Evolutionary conservation across 92 coral and sea anemone genomes (phyloP).

Genomic region (Palythoa grandiflora): DNA sequence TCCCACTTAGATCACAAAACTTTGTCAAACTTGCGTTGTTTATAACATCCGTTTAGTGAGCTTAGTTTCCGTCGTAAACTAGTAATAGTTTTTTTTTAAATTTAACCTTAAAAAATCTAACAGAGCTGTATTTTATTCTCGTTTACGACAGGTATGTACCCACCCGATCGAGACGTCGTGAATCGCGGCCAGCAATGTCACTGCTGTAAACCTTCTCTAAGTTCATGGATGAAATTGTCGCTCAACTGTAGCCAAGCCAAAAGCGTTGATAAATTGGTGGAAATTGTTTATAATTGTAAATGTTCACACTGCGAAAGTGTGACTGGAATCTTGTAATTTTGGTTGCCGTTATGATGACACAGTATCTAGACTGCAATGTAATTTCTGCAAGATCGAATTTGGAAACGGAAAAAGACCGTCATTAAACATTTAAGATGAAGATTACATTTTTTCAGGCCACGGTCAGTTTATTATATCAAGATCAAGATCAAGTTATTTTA

Average conservation of each 20-base stretch:
- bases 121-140: neutral
- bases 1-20: too few species aligned
- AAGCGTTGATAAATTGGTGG: conserved; percentile 76
- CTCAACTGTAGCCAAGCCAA: conserved; percentile 54
- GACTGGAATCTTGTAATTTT: neutral
- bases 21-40: neutral
- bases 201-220: conserved; percentile 76
- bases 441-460: too few species aligned
- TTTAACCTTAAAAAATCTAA: neutral
- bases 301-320: conserved; percentile 34
- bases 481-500: too few species aligned
- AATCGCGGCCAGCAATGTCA: conserved; percentile 65
- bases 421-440: too few species aligned
- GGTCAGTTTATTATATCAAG: too few species aligned
- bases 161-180: conserved; percentile 6
- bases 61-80: neutral
- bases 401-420: too few species aligned
- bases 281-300: conserved; percentile 68
- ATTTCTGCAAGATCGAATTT: too few species aligned
- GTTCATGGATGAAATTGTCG: conserved; percentile 67
- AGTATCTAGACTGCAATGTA: too few species aligned
- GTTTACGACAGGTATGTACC: neutral
- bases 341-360: neutral
- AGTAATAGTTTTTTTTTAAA: too few species aligned
- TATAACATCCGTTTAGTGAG: neutral